Percentiles rank a stretch among this genome's conserved stretches.
Conservation (phyloP, 2,797 vertebrate species). For the Pseudomugil tenellus region DNA sequence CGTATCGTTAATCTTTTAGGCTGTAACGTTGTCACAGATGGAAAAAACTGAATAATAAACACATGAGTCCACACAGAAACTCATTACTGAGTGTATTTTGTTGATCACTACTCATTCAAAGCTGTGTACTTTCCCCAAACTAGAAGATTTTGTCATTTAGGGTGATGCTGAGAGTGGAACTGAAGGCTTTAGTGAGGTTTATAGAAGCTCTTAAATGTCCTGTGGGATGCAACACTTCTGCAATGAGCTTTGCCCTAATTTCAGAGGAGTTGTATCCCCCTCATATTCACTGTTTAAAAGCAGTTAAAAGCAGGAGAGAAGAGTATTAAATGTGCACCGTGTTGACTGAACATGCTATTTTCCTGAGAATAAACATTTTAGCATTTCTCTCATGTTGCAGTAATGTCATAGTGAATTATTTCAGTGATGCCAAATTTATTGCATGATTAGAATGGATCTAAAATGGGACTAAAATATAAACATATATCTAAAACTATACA, state of each 20-base stretch:
- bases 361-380: conserved; percentile 9
- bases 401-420: neutral
- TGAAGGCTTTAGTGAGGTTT: conserved; percentile 10
- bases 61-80: no score
- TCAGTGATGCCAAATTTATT: neutral
- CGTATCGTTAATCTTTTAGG: no score
- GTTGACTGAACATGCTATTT: conserved; percentile 5
- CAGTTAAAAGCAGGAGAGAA: conserved; percentile 41
- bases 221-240: conserved; percentile 20
- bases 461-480: no score
- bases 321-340: conserved; percentile 11
- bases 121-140: no score
- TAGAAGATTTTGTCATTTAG: no score
- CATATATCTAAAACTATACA: no score
- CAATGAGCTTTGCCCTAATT: conserved; percentile 25
- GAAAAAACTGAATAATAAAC: no score
- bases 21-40: no score
- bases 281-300: conserved; percentile 28
- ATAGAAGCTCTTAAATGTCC: conserved; percentile 34
- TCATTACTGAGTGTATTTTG: no score
- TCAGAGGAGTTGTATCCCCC: conserved; percentile 23
- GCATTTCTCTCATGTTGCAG: conserved; percentile 13
- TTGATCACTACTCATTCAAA: no score
- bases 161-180: neutral
- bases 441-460: no score